Evolutionary conservation across 2,888 invertebrate genomes (phyloP), one percentile per base, ranked within the genome.

Genomic region (Leptopilina drosophilae): DNA sequence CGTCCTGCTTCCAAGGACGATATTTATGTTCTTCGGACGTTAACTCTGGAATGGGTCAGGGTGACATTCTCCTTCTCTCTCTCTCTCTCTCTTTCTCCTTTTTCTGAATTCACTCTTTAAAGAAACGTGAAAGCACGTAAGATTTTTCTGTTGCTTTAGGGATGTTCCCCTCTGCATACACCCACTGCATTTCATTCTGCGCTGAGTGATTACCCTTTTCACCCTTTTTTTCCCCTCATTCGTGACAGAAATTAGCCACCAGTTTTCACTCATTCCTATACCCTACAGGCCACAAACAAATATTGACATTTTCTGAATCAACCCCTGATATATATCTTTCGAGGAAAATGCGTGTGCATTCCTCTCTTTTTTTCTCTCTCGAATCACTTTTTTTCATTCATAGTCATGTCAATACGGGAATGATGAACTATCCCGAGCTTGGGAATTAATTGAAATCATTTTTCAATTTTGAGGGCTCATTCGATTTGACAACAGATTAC

Each of bases 11-110:
- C 87, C 84, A 87, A 20, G 79, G 83, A 84, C 83, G 87, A 90
- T 89, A 89, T 90, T 90, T 90, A 89, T 90, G 88, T 88, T 86
- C 86, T 87, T 87, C 83, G 87, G 87, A 88, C 90, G 87, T 87
- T 88, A 87, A 86, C 87, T 86, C 86, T 86, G 84, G 83, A 76
- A 56, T 8, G 26, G 7, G 49, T 20, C 20, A 20, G 49, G 26
- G 8, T 53, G 56, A 11, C 9, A 33, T 62, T 15, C 20, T 62
- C 59, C 5, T 5, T 59, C 15, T 49, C 49, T 12, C 49, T 9
- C 49, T 49, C 49, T 49, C 12, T 49, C 15, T 49, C 49, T 12
- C 49, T 9, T 12, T 49, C 49, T 49, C 12, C 12, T 49, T 12
- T 12, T 49, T 49, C 49, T 49, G 11, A 49, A 20, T n/a, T 62